A percentile compares a stretch with the other conserved stretches of the same genome.
phyloP scores from a whole-genome alignment of 1,140 invertebrate genomes.

The Lithobius niger region DNA sequence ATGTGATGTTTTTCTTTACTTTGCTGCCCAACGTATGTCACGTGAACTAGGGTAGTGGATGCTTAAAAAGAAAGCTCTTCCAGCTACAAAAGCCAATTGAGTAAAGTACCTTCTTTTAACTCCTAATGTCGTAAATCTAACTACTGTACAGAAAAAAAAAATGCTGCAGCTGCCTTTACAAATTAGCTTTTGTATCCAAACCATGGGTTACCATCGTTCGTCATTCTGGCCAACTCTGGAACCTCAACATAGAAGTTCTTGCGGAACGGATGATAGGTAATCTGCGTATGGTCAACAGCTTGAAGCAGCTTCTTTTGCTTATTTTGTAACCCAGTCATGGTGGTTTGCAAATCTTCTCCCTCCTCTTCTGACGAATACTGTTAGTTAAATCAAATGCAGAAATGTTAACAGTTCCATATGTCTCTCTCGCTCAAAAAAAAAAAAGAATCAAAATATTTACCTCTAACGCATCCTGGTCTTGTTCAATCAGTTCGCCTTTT shows the following conservation, averaged over 20 bases:
- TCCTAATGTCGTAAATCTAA: too few species aligned
- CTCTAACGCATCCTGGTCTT: constrained; percentile 92
- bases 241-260: constrained; percentile 97
- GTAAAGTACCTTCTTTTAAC: too few species aligned
- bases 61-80: too few species aligned
- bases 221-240: constrained; percentile 79
- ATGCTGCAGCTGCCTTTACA: too few species aligned
- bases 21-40: too few species aligned
- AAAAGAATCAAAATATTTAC: constrained; percentile 23
- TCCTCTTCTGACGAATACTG: constrained; percentile 94
- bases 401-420: not conserved
- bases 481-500: constrained; percentile 89
- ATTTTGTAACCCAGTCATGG: constrained; percentile 72
- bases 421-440: not conserved
- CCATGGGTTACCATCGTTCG: constrained; percentile 43
- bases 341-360: constrained; percentile 80
- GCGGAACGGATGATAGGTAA: constrained; percentile 75
- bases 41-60: too few species aligned
- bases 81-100: too few species aligned
- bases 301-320: constrained; percentile 82
- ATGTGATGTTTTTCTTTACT: too few species aligned
- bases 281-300: constrained; percentile 61
- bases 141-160: too few species aligned
- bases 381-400: constrained; percentile 18
- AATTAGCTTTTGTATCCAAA: too few species aligned